A percentile compares a stretch with the other conserved stretches of the same genome.
phyloP scores from a whole-genome alignment of 2,888 invertebrate species.

The Enchytraeus crypticus region DNA sequence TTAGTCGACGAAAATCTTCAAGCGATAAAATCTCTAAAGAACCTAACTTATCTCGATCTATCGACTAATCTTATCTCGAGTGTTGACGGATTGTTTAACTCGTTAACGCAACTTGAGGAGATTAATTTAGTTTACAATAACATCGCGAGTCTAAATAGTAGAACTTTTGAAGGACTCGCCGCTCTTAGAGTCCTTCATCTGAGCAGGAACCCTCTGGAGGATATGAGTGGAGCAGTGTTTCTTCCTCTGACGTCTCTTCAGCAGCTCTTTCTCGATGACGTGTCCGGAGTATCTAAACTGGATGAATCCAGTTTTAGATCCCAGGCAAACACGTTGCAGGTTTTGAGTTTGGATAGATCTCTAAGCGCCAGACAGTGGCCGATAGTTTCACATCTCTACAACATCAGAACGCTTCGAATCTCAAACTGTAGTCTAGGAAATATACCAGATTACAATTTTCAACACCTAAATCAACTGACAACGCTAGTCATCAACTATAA shows the following conservation, averaged over 20 bases:
- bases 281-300: neutral
- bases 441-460: constrained; percentile 4
- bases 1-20: no score
- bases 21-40: neutral
- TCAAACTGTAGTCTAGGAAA: neutral
- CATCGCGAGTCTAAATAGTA: neutral
- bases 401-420: neutral
- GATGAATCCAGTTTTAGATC: neutral
- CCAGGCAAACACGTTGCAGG: neutral
- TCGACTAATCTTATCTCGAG: neutral
- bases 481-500: neutral
- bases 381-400: neutral
- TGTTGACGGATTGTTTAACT: neutral
- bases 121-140: neutral
- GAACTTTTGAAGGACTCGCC: neutral
- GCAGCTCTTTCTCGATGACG: neutral
- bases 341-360: neutral
- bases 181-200: neutral
- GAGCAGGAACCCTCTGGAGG: neutral
- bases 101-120: neutral
- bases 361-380: neutral
- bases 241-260: neutral
- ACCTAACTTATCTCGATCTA: neutral
- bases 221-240: neutral
- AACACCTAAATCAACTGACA: neutral